Evolutionary conservation across 2,113 vertebrate species (phyloP), one percentile per base, ranked within the genome.

Genomic region (Podocnemis expansa): DNA sequence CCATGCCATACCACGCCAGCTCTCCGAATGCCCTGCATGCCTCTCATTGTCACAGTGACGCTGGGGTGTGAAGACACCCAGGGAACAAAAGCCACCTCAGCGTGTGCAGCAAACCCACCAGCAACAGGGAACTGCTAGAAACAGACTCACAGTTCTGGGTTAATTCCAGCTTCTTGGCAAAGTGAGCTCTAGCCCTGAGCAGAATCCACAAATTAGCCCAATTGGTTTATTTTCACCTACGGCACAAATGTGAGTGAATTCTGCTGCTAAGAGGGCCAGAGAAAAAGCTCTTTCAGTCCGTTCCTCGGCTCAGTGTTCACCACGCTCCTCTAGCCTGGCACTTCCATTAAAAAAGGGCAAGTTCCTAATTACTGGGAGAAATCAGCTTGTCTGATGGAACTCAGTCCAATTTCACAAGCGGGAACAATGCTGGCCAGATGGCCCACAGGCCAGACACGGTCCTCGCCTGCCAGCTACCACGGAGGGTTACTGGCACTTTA

Each of bases 1-100:
- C 16, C 10, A 14, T 63, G 5, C 6, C 10, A 25, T n/a, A n/a
- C n/a, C n/a, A n/a, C n/a, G n/a, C n/a, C n/a, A n/a, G n/a, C n/a
- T n/a, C n/a, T n/a, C n/a, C n/a, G n/a, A n/a, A n/a, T n/a, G 1
- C 51, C 5, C 45, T 43, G n/a, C 1, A 0, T 31, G 60, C 5
- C 51, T 22, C 52, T 47, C 16, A 29, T 22, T 0, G 5, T 2
- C 3, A 7, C 0, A 4, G 6, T 43, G 19, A 43, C 70, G 13
- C 8, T 1, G 73, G 43, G 78, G 11, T 25, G 11, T 0, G 12
- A 49, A 29, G 14, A 10, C 49, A 43, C 17, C 1, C 75, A 11
- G 10, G 16, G 87, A 24, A 29, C 70, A 60, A 60, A 31, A 12
- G 58, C 13, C 58, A 31, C 16, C 60, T 19, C 3, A 19, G 60